Base-by-base conservation (phyloP, 2,888 invertebrate genomes). In the Hecatera dysodea region DNA sequence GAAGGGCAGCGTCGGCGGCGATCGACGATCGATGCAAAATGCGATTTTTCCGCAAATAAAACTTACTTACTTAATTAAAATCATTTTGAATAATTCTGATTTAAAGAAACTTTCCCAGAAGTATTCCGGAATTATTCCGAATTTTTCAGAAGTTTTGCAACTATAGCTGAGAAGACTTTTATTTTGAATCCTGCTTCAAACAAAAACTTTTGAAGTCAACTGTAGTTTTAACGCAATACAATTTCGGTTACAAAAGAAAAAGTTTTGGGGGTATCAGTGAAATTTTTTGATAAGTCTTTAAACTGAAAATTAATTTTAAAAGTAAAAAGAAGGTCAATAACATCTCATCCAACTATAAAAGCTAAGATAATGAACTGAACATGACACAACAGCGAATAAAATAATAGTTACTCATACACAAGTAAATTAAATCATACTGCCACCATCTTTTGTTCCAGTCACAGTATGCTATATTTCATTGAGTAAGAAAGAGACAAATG, bases 101-200 rank as follows among this genome's bases (percentile, higher is more conserved):
- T n/a, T n/a, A n/a, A n/a, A n/a, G n/a, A n/a, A n/a, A n/a, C n/a
- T n/a, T n/a, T n/a, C n/a, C n/a, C n/a, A n/a, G n/a, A n/a, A n/a
- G n/a, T n/a, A n/a, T n/a, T n/a, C n/a, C n/a, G n/a, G n/a, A n/a
- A n/a, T n/a, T n/a, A n/a, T n/a, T n/a, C n/a, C n/a, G n/a, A n/a
- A n/a, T n/a, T n/a, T n/a, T n/a, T n/a, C n/a, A n/a, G n/a, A n/a
- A n/a, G n/a, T n/a, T n/a, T n/a, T n/a, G n/a, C n/a, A n/a, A n/a
- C n/a, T n/a, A n/a, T n/a, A n/a, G 77, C 81, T 84, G 78, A 67
- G 66, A 75, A 73, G 64, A 79, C 81, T 81, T 84, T 85, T 83
- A 80, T 82, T 85, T 83, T 77, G 79, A 78, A 86, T 85, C 71
- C 69, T 72, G 67, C 75, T 80, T 76, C 57, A 56, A 77, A 80